A percentile compares a stretch with the other conserved stretches of the same genome.
Conservation (phyloP, 2,113 vertebrate species). For the Toxostoma redivivum region DNA sequence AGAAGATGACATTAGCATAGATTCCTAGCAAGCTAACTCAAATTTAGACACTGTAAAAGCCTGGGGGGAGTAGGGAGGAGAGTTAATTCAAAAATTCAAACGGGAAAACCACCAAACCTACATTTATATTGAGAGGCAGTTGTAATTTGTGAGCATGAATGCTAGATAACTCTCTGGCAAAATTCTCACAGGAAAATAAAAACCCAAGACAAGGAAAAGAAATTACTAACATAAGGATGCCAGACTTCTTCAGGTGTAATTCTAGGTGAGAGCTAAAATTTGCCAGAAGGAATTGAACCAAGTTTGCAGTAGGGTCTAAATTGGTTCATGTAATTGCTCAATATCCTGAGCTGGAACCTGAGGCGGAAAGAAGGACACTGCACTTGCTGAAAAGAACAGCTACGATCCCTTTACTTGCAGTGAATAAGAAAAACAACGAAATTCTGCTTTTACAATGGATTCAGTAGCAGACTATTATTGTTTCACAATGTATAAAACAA, state of each 20-base stretch:
- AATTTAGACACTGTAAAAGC: neutral
- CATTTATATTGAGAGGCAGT: neutral
- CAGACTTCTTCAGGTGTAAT: neutral
- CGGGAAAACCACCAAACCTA: neutral
- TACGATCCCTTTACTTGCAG: neutral
- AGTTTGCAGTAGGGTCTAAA: neutral
- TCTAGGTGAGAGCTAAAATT: neutral
- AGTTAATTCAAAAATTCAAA: neutral
- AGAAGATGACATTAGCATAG: constrained; percentile 39
- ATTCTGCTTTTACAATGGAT: neutral
- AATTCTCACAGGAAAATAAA: neutral
- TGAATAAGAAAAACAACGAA: neutral
- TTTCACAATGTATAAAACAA: neutral
- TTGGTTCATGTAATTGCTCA: neutral
- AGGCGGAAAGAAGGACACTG: neutral
- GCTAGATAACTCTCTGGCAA: neutral
- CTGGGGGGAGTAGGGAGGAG: neutral
- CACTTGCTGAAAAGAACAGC: neutral
- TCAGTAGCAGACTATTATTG: neutral
- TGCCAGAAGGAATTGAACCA: neutral
- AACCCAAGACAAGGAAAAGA: neutral
- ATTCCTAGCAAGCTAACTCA: constrained; percentile 12
- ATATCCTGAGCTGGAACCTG: neutral
- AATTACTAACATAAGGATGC: neutral
- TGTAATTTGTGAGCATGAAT: neutral